These are phyloP conservation scores for Cybosia mesomella DNA, from an alignment of 2,888 invertebrate species.

Conservation along the genomic window DNA sequence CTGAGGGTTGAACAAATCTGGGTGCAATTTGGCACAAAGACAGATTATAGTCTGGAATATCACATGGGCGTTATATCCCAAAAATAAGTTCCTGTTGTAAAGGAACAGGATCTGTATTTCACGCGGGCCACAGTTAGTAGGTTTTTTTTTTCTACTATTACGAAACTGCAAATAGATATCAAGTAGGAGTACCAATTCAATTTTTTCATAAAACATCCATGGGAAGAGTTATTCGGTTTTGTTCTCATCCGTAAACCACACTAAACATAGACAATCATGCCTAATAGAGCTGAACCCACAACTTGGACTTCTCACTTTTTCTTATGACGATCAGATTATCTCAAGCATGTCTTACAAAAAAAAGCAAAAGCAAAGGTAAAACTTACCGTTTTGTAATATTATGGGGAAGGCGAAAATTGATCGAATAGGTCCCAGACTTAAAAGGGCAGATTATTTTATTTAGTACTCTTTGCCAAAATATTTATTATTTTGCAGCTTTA, in stretches of 20 bases:
- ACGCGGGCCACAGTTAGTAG: too few species aligned
- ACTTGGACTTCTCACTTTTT: constrained; percentile 10
- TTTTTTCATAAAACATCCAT: constrained; percentile 5
- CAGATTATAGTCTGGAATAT: too few species aligned
- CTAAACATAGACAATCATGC: constrained; percentile 16
- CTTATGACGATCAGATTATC: background rate
- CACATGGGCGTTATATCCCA: too few species aligned
- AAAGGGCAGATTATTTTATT: too few species aligned
- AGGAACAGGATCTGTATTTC: too few species aligned
- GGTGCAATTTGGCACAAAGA: too few species aligned
- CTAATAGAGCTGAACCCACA: constrained; percentile 23
- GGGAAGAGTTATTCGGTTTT: constrained; percentile 10
- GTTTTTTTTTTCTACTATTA: too few species aligned
- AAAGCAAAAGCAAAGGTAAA: background rate
- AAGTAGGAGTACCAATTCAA: background rate
- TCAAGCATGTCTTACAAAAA: background rate
- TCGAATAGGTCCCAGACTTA: background rate
- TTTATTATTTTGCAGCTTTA: too few species aligned
- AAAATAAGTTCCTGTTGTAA: too few species aligned
- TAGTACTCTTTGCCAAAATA: too few species aligned
- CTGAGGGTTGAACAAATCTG: too few species aligned
- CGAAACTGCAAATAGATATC: background rate
- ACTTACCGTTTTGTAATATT: background rate
- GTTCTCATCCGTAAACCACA: constrained; percentile 20
- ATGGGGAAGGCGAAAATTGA: background rate